Evolutionary conservation across 2,113 vertebrate genomes (phyloP).

Genomic region (Leucosticte australis): DNA sequence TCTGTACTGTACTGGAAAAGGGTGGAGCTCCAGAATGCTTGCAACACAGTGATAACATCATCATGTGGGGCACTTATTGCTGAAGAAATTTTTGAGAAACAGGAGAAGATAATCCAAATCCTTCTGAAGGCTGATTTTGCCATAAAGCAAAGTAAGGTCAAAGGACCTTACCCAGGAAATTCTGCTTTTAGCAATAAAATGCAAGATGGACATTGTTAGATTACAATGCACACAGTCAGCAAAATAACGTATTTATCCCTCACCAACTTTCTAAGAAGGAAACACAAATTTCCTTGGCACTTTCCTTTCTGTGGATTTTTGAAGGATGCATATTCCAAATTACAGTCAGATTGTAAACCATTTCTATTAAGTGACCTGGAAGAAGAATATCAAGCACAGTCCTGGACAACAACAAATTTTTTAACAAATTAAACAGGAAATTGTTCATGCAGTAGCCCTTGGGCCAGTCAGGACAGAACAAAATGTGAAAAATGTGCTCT

Average conservation of each 20-base stretch:
- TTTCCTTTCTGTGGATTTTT: background rate
- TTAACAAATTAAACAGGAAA: background rate
- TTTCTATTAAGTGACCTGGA: background rate
- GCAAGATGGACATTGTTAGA: background rate
- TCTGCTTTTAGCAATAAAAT: background rate
- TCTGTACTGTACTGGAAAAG: no score
- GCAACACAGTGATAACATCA: no score
- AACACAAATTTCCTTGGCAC: background rate
- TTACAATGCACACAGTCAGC: background rate
- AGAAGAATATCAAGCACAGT: background rate
- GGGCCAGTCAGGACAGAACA: no score
- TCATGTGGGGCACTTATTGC: no score
- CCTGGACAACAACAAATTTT: background rate
- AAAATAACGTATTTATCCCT: background rate
- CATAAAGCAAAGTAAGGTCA: background rate
- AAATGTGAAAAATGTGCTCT: background rate
- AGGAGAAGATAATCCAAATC: background rate
- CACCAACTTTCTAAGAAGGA: background rate
- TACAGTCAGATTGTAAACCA: background rate
- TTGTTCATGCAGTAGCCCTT: background rate
- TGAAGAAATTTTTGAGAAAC: background rate
- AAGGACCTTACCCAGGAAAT: background rate
- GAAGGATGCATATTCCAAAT: background rate
- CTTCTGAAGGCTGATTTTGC: background rate
- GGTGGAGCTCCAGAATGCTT: no score